Evolutionary conservation across 2,797 vertebrate species (phyloP).

Genomic region (Trachops cirrhosus): DNA sequence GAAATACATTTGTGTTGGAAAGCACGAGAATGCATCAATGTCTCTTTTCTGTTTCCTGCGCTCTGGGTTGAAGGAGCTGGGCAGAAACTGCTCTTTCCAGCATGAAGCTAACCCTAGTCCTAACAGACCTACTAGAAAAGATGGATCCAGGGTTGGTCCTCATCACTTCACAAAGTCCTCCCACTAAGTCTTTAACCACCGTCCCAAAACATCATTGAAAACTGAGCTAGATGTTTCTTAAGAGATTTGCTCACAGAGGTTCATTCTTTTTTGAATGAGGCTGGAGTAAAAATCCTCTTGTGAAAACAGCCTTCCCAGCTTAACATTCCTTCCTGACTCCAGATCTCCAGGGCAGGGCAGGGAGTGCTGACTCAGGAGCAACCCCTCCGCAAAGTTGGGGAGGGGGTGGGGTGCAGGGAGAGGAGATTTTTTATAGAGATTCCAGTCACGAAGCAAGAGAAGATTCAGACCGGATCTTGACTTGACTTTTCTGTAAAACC

Average conservation of each 20-base stretch:
- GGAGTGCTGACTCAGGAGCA: neutral
- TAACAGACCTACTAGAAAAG: neutral
- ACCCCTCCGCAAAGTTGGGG: neutral
- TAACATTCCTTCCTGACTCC: neutral
- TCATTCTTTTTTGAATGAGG: constrained; percentile 15
- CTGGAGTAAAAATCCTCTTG: constrained; percentile 12
- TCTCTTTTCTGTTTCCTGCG: constrained; percentile 19
- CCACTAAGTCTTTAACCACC: neutral
- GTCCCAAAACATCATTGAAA: neutral
- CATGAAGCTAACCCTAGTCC: neutral
- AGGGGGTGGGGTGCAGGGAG: neutral
- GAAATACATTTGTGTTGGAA: constrained; percentile 68
- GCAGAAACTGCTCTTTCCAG: neutral
- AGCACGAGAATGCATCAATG: constrained; percentile 43
- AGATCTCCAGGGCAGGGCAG: neutral
- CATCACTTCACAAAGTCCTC: neutral
- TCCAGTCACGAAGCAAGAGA: neutral
- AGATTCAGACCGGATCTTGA: neutral
- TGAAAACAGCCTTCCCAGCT: neutral
- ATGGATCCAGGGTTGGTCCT: neutral
- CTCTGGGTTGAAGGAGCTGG: neutral
- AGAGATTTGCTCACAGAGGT: neutral
- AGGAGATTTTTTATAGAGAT: neutral
- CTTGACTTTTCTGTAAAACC: constrained; percentile 1
- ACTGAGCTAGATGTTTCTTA: neutral